Base-by-base conservation (phyloP, 2,113 vertebrate genomes). In the Tiliqua scincoides region DNA sequence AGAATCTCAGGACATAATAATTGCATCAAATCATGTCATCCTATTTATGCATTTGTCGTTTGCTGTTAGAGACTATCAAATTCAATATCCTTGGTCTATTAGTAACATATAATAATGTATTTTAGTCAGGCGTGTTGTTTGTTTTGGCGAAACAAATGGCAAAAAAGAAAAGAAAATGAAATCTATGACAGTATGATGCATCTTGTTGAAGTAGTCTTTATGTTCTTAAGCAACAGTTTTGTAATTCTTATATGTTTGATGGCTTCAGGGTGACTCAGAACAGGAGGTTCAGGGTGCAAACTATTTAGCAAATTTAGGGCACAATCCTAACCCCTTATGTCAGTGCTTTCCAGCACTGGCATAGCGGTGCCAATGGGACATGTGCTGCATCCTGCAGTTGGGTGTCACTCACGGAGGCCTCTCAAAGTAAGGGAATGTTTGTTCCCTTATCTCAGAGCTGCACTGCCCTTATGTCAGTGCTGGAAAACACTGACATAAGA, bases 41-140 rank as follows among this genome's bases (percentile, higher is more conserved):
- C 93, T 92, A 93, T 94, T 94, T 94, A 92, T 93, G 89, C 62
- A 48, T 54, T 94, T 94, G 91, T 87, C 88, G 95, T 95, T 94
- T 92, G 84, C 89, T 92, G 88, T 92, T 88, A 84, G 91, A 82
- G 88, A 92, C 90, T 82, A 90, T 93, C 93, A 90, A 79, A 87
- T 93, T 92, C 88, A 94, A 94, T 94, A 95, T 92, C 92, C 93
- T 92, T 85, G 86, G 83, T 87, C 81, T 93, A 85, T 94, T 94
- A 95, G 89, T 82, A 91, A 89, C 92, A 91, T 94, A 82, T 85
- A 83, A 70, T 94, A 94, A 96, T 93, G 87, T 82, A 91, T 91
- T 95, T 95, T 94, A 83, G 85, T 79, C 73, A 72, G 86, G 12
- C 87, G 89, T 80, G 85, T 81, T 89, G 83, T 94, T 94, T 87